Base-by-base conservation (phyloP, 2,113 vertebrate genomes). In the Ciconia maguari region DNA sequence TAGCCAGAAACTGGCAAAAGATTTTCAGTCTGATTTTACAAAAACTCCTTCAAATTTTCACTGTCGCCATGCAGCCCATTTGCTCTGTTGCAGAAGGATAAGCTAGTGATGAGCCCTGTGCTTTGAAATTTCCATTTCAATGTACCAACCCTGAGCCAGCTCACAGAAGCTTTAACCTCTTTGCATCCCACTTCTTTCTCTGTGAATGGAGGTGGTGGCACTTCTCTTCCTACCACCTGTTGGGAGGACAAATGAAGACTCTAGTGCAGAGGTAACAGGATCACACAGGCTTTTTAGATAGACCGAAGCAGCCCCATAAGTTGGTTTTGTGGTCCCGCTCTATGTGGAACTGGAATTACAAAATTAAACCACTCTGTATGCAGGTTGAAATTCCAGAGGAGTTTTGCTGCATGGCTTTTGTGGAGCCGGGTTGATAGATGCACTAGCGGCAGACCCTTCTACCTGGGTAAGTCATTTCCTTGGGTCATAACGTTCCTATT, bases 51-150 rank as follows among this genome's bases (percentile, higher is more conserved):
- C n/a, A 62, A 9, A 46, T 74, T 64, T 71, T 79, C 4, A 0
- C 42, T 71, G 32, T 34, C 4, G 0, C 25, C 1, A 0, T 0
- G 0, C 42, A 78, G 46, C 20, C 51, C 6, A 0, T 60, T 92
- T 86, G 41, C 58, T 69, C 24, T 44, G 0, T 34, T 44, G 57
- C 58, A 36, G 57, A 60, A 89, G 85, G 16, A 55, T n/a, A 61
- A 89, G 30, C 10, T 26, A 69, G 27, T 22, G 34, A 65, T 70
- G 19, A 87, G 32, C 25, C 30, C 3, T 4, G 30, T 32, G 51
- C 60, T 93, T 30, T 75, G 26, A 91, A 66, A 91, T 75, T 36
- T 62, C 0, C 0, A 18, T 62, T 86, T 83, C 38, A 48, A 0
- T 13, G 14, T 27, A 38, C 22, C 51, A 26, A 32, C 6, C 36